These are phyloP conservation scores for Crotalus viridis DNA, from an alignment of 2,113 vertebrate species.

Conservation along the genomic window DNA sequence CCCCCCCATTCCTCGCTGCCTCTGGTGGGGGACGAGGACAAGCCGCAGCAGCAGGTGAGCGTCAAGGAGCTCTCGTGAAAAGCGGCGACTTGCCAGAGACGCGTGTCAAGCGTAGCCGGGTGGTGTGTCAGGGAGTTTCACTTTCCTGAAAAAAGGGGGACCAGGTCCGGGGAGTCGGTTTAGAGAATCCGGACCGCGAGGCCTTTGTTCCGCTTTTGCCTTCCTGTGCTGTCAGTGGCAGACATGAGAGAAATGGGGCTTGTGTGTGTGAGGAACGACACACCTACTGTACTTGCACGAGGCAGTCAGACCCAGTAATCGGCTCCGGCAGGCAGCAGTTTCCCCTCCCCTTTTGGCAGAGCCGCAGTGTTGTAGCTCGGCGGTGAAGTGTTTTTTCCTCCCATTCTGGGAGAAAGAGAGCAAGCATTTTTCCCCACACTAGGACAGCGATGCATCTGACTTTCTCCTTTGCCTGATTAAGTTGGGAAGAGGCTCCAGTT, in stretches of 20 bases:
- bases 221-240: neutral
- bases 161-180: neutral
- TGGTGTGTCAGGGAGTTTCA: neutral
- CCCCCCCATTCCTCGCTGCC: slow-evolving; percentile 30
- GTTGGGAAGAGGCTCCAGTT: neutral
- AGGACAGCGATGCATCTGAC: neutral
- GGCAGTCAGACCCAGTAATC: too few species aligned
- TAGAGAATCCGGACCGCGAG: neutral
- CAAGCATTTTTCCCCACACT: too few species aligned
- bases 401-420: neutral
- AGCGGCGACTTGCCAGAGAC: neutral
- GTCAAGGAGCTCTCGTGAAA: neutral
- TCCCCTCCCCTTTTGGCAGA: neutral
- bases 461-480: neutral
- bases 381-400: neutral
- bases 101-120: neutral
- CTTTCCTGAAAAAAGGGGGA: neutral
- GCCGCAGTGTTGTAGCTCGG: neutral
- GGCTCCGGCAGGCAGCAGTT: neutral
- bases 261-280: neutral
- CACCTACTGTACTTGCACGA: neutral
- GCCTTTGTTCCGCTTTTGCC: neutral
- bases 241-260: neutral
- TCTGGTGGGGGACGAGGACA: neutral
- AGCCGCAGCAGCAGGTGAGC: slow-evolving; percentile 21